phyloP scores from a whole-genome alignment of 2,888 invertebrate genomes.

The Parasteatoda lunata region DNA sequence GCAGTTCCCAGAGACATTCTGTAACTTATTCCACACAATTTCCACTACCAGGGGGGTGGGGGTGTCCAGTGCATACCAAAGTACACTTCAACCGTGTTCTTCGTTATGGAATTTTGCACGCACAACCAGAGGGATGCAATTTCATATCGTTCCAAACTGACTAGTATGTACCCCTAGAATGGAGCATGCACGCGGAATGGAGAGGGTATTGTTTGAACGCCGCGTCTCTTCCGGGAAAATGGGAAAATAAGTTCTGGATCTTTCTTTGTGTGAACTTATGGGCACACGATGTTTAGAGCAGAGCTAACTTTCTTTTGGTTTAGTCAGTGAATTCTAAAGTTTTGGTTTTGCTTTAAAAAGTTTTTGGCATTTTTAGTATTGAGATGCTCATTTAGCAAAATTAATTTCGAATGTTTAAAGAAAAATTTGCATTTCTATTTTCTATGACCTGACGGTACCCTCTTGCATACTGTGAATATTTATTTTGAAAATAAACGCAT shows the following conservation, averaged over 20 bases:
- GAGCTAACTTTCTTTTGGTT: background rate
- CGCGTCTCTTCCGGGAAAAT: background rate
- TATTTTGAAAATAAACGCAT: no score
- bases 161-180: background rate
- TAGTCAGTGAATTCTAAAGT: no score
- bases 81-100: conserved; percentile 20
- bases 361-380: no score
- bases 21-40: background rate
- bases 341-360: no score
- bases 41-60: conserved; percentile 8
- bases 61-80: conserved; percentile 29
- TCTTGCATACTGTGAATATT: no score
- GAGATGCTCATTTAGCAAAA: no score
- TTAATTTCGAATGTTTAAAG: no score
- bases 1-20: conserved; percentile 49
- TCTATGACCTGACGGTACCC: no score
- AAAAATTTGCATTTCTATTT: no score
- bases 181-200: conserved; percentile 48
- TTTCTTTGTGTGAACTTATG: background rate
- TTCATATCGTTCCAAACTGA: no score
- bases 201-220: background rate
- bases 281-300: background rate
- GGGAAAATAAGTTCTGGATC: background rate
- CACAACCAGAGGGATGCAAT: background rate
- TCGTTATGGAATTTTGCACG: conserved; percentile 66